Conservation (phyloP, 2,888 invertebrate genomes). For the Harpagoxenus sublaevis region DNA sequence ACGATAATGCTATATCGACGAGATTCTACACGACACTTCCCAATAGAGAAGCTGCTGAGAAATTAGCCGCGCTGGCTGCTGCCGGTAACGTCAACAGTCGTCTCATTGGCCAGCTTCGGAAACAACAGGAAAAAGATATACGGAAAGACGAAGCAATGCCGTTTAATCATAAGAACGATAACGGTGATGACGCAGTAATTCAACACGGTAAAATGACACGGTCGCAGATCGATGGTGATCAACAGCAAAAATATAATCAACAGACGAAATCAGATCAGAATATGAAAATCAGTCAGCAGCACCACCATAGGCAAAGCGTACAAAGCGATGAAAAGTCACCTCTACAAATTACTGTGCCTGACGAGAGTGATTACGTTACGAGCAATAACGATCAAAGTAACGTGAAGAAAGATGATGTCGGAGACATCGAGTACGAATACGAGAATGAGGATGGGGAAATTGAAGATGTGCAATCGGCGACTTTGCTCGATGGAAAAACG, state of each 20-base stretch:
- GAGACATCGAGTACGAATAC: conserved; percentile 75
- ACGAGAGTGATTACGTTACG: conserved; percentile 84
- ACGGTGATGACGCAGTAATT: conserved; percentile 68
- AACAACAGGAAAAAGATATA: conserved; percentile 74
- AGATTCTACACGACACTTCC: conserved; percentile 88
- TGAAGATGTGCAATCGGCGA: conserved; percentile 57
- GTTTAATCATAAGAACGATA: conserved; percentile 79
- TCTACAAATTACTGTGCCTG: conserved; percentile 87
- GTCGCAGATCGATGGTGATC: conserved; percentile 75
- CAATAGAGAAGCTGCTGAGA: conserved; percentile 89
- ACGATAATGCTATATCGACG: conserved; percentile 77
- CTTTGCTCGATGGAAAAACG: conserved; percentile 59
- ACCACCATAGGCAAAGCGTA: conserved; percentile 79
- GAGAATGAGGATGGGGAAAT: conserved; percentile 67
- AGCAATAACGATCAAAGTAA: conserved; percentile 76
- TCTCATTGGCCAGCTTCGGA: conserved; percentile 79
- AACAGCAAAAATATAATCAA: conserved; percentile 75
- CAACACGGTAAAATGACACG: conserved; percentile 59
- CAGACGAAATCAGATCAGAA: conserved; percentile 57
- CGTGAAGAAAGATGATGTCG: conserved; percentile 59
- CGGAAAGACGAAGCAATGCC: conserved; percentile 79
- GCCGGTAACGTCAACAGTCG: conserved; percentile 87
- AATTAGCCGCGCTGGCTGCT: conserved; percentile 88
- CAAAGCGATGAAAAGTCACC: conserved; percentile 84
- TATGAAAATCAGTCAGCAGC: conserved; percentile 72